Evolutionary conservation across 2,888 invertebrate genomes (phyloP), one percentile per base, ranked within the genome.

Genomic region (Theretra japonica): DNA sequence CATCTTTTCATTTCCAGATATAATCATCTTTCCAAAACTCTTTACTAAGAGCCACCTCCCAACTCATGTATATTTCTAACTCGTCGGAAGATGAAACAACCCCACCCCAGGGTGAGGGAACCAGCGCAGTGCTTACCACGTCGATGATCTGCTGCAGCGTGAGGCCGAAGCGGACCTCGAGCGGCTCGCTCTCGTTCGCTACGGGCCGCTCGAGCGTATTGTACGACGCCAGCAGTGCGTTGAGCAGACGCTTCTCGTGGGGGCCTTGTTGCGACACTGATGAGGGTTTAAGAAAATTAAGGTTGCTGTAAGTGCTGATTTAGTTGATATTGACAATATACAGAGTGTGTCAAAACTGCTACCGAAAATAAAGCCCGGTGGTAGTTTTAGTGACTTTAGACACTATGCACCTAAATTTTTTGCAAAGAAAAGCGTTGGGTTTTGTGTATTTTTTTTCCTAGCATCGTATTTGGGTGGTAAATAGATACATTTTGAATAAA

Each of bases 71-170:
- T 21, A 17, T 15, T 41, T 41, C 41, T 3, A 53, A 17, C n/a
- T 50, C 19, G 19, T 53, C 53, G 62, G 23, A 65, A 65, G 7
- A 65, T 17, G 7, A 65, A 65, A 65, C 48, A 65, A 41, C 23
- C 21, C 62, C 48, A 33, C n/a, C 21, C 8, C 62, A 21, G 33
- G 11, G 1, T 23, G 4, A 7, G 3, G 15, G 17, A 21, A 73
- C 72, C 73, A 73, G 62, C 23, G 17, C 11, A 4, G 69, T 19
- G 6, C 98, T 97, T 94, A 98, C 98, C 97, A 98, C 98, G 93
- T 98, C 98, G 89, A 98, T 98, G 90, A 98, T 98, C 94, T 98
- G 98, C 94, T 98, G 98, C 84, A 98, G 93, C 76, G 98, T 98
- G 89, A 98, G 96, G 84, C 98, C 98, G 92, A 98, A 98, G 91